Evolutionary conservation across 2,113 vertebrate species (phyloP).

Genomic region (Sinocyclocheilus rhinocerous): DNA sequence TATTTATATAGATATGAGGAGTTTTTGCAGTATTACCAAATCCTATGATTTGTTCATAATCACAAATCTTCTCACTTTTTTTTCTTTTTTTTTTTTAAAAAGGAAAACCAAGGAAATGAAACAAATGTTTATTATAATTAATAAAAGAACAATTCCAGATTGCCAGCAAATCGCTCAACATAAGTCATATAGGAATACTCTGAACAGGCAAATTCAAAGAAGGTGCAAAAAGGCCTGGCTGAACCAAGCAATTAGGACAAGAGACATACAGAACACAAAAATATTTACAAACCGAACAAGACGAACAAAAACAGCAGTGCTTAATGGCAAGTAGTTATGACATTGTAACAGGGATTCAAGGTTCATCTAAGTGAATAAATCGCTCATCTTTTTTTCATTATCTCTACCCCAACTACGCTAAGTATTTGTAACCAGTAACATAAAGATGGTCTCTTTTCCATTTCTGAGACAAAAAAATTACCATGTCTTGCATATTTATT

Average conservation of each 20-base stretch:
- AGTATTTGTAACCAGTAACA: constrained; percentile 33
- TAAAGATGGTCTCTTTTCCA: constrained; percentile 35
- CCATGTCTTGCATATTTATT: constrained; percentile 51
- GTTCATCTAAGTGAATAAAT: not conserved
- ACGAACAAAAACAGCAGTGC: constrained; percentile 70
- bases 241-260: constrained; percentile 66
- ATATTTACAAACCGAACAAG: constrained; percentile 77
- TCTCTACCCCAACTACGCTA: constrained; percentile 34
- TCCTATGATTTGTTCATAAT: constrained; percentile 42
- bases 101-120: constrained; percentile 67
- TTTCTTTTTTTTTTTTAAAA: constrained; percentile 63
- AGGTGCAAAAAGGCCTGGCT: constrained; percentile 66
- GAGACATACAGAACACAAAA: constrained; percentile 74
- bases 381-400: not conserved
- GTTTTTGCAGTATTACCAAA: not conserved
- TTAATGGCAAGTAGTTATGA: constrained; percentile 72
- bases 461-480: constrained; percentile 39
- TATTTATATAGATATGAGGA: not conserved
- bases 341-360: constrained; percentile 69
- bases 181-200: constrained; percentile 63
- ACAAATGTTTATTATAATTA: constrained; percentile 74
- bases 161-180: constrained; percentile 78
- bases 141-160: constrained; percentile 81
- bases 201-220: constrained; percentile 77
- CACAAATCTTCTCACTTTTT: constrained; percentile 65